Evolutionary conservation across 2,888 invertebrate genomes (phyloP), one percentile per base, ranked within the genome.

Genomic region (Carterocephalus palaemon): DNA sequence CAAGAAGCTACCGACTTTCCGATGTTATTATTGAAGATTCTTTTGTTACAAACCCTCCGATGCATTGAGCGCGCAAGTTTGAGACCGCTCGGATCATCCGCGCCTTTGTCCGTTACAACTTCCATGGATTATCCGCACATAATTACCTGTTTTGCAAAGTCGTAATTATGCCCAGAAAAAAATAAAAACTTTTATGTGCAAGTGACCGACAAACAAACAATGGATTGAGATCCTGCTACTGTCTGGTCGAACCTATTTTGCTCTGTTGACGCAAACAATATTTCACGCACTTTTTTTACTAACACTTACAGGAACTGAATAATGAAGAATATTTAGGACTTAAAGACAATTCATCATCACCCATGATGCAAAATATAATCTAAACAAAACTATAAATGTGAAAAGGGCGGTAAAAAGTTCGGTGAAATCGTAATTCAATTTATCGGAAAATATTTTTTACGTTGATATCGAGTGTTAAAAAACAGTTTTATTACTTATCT

Each of bases 1-100:
- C 80, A 78, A 82, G 83, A 84, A 85, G 84, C 85, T 84, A 83
- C 83, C 85, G 83, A 83, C 84, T 84, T 84, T 68, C 60, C 72
- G 77, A 77, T 81, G 75, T 78, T 80, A 77, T 80, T 81, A 80
- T 75, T 69, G 71, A 54, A 64, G 57, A 65, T 52, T 51, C 75
- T 62, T 66, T 84, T 84, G 80, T 85, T 69, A 58, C 38, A 54
- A 67, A 60, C 72, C 74, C 73, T 72, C 68, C 53, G 65, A 53
- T 60, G 70, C 63, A 60, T 76, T n/a, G n/a, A 77, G 70, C 78
- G 74, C 76, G 76, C 70, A 66, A 57, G 60, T 69, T 57, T 64
- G 63, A 52, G 59, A 64, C 61, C 49, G 54, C 53, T 37, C 52
- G 57, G 64, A 60, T 73, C 70, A 71, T 70, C 75, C 71, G 55